Conservation (phyloP, 2,888 invertebrate species). For the Dasypolia templi region DNA sequence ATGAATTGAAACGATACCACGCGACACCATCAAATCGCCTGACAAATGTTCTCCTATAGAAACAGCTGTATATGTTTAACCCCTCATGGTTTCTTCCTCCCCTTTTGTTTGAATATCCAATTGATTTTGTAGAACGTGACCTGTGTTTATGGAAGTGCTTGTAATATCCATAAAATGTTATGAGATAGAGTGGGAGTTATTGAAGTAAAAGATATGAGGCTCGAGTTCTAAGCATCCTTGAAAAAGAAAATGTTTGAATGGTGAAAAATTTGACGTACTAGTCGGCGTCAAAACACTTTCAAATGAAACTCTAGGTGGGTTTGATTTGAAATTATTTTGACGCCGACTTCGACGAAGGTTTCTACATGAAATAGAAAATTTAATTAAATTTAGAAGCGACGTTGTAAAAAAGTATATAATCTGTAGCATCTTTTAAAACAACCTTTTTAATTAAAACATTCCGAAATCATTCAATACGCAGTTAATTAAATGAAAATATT, state of each 20-base stretch:
- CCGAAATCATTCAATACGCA: slow-evolving; percentile 42
- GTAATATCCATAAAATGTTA: slow-evolving; percentile 46
- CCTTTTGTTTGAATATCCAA: slow-evolving; percentile 56
- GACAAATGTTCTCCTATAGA: slow-evolving; percentile 60
- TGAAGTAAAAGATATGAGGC: slow-evolving; percentile 24
- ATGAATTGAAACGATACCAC: slow-evolving; percentile 63
- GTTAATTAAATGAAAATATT: slow-evolving; percentile 36
- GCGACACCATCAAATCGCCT: slow-evolving; percentile 59
- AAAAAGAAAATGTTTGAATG: neutral
- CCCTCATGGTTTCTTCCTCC: slow-evolving; percentile 5
- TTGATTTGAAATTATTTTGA: too few species aligned
- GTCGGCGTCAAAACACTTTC: neutral
- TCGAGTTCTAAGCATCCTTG: neutral
- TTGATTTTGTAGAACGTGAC: slow-evolving; percentile 56
- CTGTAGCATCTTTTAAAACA: slow-evolving; percentile 31
- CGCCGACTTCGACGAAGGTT: too few species aligned
- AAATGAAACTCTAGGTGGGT: neutral
- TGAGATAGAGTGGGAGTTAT: slow-evolving; percentile 8
- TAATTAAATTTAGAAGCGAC: slow-evolving; percentile 16
- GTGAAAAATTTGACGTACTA: neutral
- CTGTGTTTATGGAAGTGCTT: slow-evolving; percentile 26
- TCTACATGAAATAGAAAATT: neutral
- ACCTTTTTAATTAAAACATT: slow-evolving; percentile 48
- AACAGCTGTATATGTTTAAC: slow-evolving; percentile 49
- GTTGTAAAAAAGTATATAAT: slow-evolving; percentile 10